Percentiles rank a stretch among this genome's conserved stretches.
These are phyloP conservation scores for Brachyptera risi DNA, from an alignment of 2,888 invertebrate species.

Conservation along the genomic window DNA sequence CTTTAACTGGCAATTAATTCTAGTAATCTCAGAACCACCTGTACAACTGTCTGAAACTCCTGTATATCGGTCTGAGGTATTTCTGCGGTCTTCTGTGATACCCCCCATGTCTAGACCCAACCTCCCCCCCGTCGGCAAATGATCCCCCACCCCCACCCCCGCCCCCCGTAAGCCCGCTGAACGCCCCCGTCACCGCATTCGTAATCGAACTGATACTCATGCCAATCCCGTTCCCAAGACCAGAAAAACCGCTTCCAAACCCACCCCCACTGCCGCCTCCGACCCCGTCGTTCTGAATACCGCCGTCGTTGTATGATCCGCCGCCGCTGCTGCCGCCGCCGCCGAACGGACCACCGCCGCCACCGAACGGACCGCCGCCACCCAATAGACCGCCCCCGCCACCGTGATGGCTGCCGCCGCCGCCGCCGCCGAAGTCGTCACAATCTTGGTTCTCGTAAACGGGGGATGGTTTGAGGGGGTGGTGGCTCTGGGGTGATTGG, in stretches of 20 bases:
- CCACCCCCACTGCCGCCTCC: background rate
- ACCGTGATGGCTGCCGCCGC: background rate
- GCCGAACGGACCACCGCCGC: background rate
- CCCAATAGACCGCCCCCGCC: background rate
- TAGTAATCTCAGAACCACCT: background rate
- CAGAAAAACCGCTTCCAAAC: background rate
- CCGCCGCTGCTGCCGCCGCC: background rate
- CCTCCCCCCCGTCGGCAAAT: background rate
- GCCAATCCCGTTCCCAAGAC: conserved; percentile 8
- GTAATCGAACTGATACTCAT: conserved; percentile 8
- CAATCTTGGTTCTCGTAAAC: background rate
- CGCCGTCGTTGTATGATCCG: background rate
- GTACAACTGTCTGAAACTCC: background rate
- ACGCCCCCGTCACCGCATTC: conserved; percentile 1
- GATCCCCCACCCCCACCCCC: no score
- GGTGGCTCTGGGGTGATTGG: background rate
- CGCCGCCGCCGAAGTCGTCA: background rate
- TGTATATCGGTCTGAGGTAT: background rate
- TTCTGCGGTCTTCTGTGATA: background rate
- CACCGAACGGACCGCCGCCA: background rate
- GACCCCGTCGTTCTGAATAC: background rate
- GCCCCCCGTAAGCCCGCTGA: background rate
- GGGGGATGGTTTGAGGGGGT: background rate
- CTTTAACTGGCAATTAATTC: no score
- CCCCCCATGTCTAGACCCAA: background rate